Percentiles rank a stretch among this genome's conserved stretches.
phyloP scores from a whole-genome alignment of 2,797 vertebrate species.

The Monodelphis domestica region DNA sequence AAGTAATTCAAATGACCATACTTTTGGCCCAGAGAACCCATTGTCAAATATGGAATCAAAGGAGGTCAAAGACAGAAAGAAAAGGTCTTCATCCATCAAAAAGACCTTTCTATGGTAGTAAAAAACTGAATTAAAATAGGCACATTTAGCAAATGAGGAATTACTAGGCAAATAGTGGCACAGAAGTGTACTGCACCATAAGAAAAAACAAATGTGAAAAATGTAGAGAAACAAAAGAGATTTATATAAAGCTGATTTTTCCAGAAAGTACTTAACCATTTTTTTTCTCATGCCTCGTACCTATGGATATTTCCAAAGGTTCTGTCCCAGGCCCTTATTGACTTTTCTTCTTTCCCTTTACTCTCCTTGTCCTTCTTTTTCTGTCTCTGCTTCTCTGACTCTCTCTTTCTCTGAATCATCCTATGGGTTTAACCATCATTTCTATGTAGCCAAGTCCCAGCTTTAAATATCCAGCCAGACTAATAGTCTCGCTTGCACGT shows the following conservation, averaged over 20 bases:
- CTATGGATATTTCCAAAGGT: not conserved
- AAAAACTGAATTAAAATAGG: not conserved
- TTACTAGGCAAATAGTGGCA: not conserved
- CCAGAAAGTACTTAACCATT: not conserved
- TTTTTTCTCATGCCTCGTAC: not conserved
- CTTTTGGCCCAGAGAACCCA: not conserved
- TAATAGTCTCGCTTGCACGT: not conserved
- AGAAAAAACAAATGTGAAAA: not conserved
- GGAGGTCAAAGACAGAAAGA: not conserved
- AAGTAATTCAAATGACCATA: not conserved
- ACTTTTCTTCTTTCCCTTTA: not conserved
- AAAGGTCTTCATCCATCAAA: not conserved
- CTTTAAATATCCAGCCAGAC: not conserved
- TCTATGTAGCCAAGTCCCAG: not conserved
- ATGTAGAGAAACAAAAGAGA: not conserved
- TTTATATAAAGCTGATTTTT: not conserved
- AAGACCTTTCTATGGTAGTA: not conserved
- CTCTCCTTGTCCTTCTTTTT: not conserved
- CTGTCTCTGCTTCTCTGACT: not conserved
- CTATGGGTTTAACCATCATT: not conserved
- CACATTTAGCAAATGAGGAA: not conserved
- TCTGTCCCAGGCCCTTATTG: not conserved
- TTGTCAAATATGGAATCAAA: not conserved
- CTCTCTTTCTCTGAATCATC: not conserved
- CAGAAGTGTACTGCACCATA: not conserved